These are phyloP conservation scores for Acronicta alni DNA, from an alignment of 2,888 invertebrate genomes.

Conservation along the genomic window DNA sequence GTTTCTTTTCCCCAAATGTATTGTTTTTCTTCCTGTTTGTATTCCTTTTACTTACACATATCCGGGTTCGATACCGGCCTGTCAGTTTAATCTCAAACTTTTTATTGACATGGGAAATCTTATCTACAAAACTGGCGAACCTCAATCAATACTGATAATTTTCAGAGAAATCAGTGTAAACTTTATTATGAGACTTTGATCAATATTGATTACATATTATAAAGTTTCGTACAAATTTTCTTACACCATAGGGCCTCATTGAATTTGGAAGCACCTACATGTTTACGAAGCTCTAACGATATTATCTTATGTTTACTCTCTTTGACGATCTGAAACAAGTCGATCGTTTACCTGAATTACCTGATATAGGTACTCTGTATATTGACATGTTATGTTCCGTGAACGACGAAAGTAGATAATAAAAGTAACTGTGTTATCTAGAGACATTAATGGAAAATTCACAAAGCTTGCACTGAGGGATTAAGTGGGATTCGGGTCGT, in stretches of 20 bases:
- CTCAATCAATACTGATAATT: slow-evolving; percentile 32
- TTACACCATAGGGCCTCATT: slow-evolving; percentile 36
- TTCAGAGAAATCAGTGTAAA: slow-evolving; percentile 20
- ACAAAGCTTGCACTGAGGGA: slow-evolving; percentile 54
- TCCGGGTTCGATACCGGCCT: slow-evolving; percentile 2
- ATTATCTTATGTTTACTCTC: slow-evolving; percentile 47
- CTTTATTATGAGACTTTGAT: slow-evolving; percentile 25
- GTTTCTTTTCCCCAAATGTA: slow-evolving; percentile 9
- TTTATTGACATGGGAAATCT: slow-evolving; percentile 11
- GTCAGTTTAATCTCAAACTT: slow-evolving; percentile 18
- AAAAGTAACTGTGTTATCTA: slow-evolving; percentile 55
- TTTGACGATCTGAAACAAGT: slow-evolving; percentile 50
- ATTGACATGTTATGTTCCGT: slow-evolving; percentile 42
- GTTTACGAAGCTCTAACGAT: slow-evolving; percentile 39
- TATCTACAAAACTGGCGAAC: slow-evolving; percentile 13
- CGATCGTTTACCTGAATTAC: slow-evolving; percentile 59
- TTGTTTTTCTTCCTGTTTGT: slow-evolving; percentile 24
- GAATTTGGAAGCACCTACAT: slow-evolving; percentile 30
- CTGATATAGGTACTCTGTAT: slow-evolving; percentile 42
- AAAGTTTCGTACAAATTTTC: too few species aligned
- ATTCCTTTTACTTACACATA: slow-evolving; percentile 4
- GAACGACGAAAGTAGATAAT: slow-evolving; percentile 38
- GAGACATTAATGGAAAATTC: slow-evolving; percentile 50
- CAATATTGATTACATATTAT: slow-evolving; percentile 45
- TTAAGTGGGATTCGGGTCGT: slow-evolving; percentile 46